Evolutionary conservation across 2,113 vertebrate species (phyloP), one percentile per base, ranked within the genome.

Genomic region (Symphodus melops): DNA sequence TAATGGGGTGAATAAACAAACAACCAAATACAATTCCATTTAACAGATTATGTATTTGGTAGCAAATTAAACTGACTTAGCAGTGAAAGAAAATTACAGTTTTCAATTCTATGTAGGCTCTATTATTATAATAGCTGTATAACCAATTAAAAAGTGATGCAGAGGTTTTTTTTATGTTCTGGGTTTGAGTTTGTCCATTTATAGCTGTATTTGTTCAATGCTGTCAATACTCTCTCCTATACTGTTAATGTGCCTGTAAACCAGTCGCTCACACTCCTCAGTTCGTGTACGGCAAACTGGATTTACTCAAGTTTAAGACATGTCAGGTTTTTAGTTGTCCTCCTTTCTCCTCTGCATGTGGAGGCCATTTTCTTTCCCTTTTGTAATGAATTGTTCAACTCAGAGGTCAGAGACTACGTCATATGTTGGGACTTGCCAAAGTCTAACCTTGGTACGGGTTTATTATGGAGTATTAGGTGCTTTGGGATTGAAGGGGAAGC

Each of bases 371-470:
- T 67, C 94, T 95, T 96, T 96, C 95, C 95, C 92, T 95, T 96
- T 95, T 93, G 93, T 91, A 88, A 92, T 96, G 68, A 70, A 94
- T 94, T 94, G 95, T 95, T 96, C 94, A 90, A 90, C 91, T 95
- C 93, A 91, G 95, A 96, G 95, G 94, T 94, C 93, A 93, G 92
- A 92, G 61, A 65, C 53, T 93, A 93, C 95, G 94, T 97, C 95
- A 96, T 91, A 93, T 93, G 92, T 52, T 94, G 93, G 94, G 93
- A 93, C 90, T 85, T 89, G 91, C 94, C 94, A 94, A 93, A 94
- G 92, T 79, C 87, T 94, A 95, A 94, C 96, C 94, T 94, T 96
- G 96, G 94, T 92, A 87, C 89, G 93, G 94, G 68, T 79, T 95
- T 95, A 95, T 81, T 94, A 82, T 93, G 86, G 92, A 92, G 95